These are phyloP conservation scores for Cabera pusaria DNA, from an alignment of 2,888 invertebrate genomes.

Conservation along the genomic window DNA sequence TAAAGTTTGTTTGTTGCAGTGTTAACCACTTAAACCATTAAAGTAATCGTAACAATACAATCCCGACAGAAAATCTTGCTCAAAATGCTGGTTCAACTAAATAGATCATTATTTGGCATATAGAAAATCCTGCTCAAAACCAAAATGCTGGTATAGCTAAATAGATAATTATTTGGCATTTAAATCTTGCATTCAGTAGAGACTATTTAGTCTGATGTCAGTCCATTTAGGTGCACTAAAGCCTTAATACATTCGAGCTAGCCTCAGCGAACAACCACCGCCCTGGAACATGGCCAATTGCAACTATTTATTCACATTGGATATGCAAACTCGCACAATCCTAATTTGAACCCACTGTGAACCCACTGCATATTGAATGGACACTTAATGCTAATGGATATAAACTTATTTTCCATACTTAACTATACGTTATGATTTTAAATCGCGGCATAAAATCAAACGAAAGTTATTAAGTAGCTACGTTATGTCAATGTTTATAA, in stretches of 20 bases:
- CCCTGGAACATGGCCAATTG: constrained; percentile 43
- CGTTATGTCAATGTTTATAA: no score
- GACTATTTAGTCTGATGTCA: constrained; percentile 32
- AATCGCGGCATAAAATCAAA: constrained; percentile 2
- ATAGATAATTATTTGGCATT: constrained; percentile 13
- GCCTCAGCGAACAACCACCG: constrained; percentile 13
- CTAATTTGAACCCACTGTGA: constrained; percentile 29
- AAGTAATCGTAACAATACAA: no score
- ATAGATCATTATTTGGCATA: no score
- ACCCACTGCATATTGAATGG: constrained; percentile 16
- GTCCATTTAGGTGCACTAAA: constrained; percentile 42
- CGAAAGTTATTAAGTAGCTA: no score
- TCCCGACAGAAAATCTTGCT: no score
- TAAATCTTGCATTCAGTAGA: constrained; percentile 27
- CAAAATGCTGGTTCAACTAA: no score
- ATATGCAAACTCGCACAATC: constrained; percentile 33
- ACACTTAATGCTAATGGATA: constrained; percentile 9
- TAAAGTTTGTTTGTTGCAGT: no score
- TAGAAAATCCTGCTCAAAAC: no score
- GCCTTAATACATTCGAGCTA: constrained; percentile 18
- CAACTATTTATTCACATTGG: constrained; percentile 29
- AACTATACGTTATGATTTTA: constrained; percentile 3
- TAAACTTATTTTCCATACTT: constrained; percentile 4
- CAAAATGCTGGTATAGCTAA: constrained; percentile 6
- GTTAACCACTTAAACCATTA: no score